Percentiles rank a stretch among this genome's conserved stretches.
Evolutionary conservation across 2,797 vertebrate species (phyloP).

Genomic region (Megaceryle alcyon): DNA sequence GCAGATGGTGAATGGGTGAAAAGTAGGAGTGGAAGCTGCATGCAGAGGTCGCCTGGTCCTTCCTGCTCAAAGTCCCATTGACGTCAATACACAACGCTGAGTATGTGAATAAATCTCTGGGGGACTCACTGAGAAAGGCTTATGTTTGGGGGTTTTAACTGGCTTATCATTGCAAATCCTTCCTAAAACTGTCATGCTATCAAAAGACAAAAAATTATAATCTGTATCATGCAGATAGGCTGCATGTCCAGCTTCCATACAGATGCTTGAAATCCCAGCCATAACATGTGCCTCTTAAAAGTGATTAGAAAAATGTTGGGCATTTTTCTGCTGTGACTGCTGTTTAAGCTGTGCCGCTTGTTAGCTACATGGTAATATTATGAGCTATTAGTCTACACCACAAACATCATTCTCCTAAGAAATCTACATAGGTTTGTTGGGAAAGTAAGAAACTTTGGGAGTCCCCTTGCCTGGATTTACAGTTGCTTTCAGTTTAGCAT

Average conservation of each 20-base stretch:
- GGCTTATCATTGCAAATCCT: neutral
- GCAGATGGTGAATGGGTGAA: neutral
- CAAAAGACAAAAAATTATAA: neutral
- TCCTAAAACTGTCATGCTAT: rapidly evolving
- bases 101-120: neutral
- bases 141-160: neutral
- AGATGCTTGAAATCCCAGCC: neutral
- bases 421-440: neutral
- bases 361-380: neutral
- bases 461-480: neutral
- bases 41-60: neutral
- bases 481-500: neutral
- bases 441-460: neutral
- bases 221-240: rapidly evolving
- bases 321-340: neutral
- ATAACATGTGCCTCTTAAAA: neutral
- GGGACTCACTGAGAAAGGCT: neutral
- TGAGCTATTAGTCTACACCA: neutral
- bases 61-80: neutral
- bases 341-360: neutral
- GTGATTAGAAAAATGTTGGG: neutral
- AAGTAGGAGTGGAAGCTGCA: neutral
- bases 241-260: neutral
- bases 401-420: neutral
- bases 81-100: neutral